Evolutionary conservation across 2,888 invertebrate species (phyloP), one percentile per base, ranked within the genome.

Genomic region (Heteropelma amictum): DNA sequence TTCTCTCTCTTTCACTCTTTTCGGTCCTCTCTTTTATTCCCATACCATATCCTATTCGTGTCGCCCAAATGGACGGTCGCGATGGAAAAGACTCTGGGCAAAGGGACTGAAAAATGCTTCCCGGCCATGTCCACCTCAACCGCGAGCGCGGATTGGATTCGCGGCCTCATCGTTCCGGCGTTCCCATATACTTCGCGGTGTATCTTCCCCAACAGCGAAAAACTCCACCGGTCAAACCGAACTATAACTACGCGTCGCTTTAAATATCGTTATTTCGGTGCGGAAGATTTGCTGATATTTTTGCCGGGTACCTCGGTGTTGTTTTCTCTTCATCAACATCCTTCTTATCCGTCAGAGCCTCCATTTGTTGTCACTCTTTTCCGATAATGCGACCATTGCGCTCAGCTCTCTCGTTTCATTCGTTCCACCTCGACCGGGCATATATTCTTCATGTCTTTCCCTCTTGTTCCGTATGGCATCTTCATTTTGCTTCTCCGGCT

Each of bases 261-360:
- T 85, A 84, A 87, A 85, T 85, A 87, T 85, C 84, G 85, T 84
- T 81, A 86, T 86, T 86, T 85, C 83, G 85, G 84, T 84, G 80
- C 79, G 70, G 42, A 60, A 54, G 35, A 38, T 23, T 58, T 54
- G 38, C 4, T 3, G 33, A 33, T 8, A 33, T n/a, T n/a, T n/a
- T n/a, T 33, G 33, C 33, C 2, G 3, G 33, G 33, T 33, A n/a
- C 26, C 17, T 49, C 40, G 53, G 23, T 33, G 45, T 10, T n/a
- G 1, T 63, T 72, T 74, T 79, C 51, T 58, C 14, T 40, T 73
- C 63, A 45, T 67, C 67, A 54, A 42, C 28, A 21, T 38, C 28
- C 42, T 51, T 40, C 35, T 40, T 60, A 45, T 51, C 49, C 45
- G 40, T 70, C 54, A 68, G 1, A 12, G n/a, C 26, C 8, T 26